Base-by-base conservation (phyloP, 2,797 vertebrate species). In the Spinus pinus region DNA sequence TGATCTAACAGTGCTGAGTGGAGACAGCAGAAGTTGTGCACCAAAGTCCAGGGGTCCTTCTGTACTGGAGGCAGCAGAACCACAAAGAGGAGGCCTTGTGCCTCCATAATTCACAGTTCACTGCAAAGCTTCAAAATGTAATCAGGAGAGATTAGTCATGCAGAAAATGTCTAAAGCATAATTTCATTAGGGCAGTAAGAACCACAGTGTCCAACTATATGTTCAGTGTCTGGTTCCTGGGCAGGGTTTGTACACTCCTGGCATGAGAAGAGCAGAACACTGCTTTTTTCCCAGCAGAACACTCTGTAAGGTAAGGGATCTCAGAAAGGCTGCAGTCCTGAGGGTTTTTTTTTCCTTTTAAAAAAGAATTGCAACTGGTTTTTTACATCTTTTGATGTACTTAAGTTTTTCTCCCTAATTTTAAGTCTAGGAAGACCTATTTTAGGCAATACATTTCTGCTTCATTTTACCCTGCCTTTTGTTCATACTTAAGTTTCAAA, bases 1-100 rank as follows among this genome's bases (percentile, higher is more conserved):
- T 0, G 0, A 25, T 20, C 47, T 56, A 18, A 25, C 1, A 44
- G 49, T 8, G 12, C 11, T 0, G 2, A 28, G 31, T n/a, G 31
- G 21, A 44, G 37, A 14, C 9, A 27, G 39, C 22, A 49, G 20
- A 49, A 10, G 21, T 4, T 20, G 16, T 13, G 10, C 20, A 18
- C n/a, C 42, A 0, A 41, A 61, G 20, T 17, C 49, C 41, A 30
- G 39, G 0, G 0, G 35, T 33, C 9, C 35, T 65, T 44, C 81
- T 12, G 11, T 20, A 9, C 44, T 5, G 5, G 49, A 78, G 27
- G 49, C 42, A 75, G 66, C 66, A 92, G 56, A 81, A 39, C 21
- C 60, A 53, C 56, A 9, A 47, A 71, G 75, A 67, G 35, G 27
- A 84, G 56, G 27, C 42, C 35, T 60, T 14, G 15, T 70, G 33